Conservation (phyloP, 2,797 vertebrate species). For the Leucoraja ocellata region DNA sequence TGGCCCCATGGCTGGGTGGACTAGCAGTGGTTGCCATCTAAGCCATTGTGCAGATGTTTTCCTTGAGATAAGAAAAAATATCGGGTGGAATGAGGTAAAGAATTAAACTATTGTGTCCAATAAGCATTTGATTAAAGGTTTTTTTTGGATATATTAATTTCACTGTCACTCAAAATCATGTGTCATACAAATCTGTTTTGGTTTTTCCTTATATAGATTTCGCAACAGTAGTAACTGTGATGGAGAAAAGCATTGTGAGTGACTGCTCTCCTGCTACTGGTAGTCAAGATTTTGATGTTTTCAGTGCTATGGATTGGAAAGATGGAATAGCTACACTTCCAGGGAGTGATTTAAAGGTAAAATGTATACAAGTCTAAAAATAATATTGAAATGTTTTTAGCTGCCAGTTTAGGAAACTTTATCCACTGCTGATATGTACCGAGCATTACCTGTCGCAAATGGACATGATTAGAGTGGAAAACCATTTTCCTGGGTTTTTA, state of each 20-base stretch:
- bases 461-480: neutral
- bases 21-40: neutral
- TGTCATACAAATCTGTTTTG: neutral
- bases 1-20: too few species aligned
- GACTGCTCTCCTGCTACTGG: constrained; percentile 60
- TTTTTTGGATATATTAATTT: neutral
- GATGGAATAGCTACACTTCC: constrained; percentile 74
- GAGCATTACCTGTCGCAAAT: neutral
- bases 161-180: neutral
- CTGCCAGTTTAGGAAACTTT: neutral
- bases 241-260: constrained; percentile 59
- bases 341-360: constrained; percentile 74
- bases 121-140: neutral
- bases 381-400: neutral
- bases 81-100: neutral
- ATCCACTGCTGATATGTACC: neutral
- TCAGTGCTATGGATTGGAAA: constrained; percentile 77
- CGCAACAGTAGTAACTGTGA: neutral
- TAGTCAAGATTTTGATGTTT: constrained; percentile 72
- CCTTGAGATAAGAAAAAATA: neutral
- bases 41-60: neutral
- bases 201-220: neutral
- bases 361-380: constrained; percentile 19
- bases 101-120: neutral
- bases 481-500: neutral